These are phyloP conservation scores for Otus sunia DNA, from an alignment of 2,113 vertebrate genomes.

Conservation along the genomic window DNA sequence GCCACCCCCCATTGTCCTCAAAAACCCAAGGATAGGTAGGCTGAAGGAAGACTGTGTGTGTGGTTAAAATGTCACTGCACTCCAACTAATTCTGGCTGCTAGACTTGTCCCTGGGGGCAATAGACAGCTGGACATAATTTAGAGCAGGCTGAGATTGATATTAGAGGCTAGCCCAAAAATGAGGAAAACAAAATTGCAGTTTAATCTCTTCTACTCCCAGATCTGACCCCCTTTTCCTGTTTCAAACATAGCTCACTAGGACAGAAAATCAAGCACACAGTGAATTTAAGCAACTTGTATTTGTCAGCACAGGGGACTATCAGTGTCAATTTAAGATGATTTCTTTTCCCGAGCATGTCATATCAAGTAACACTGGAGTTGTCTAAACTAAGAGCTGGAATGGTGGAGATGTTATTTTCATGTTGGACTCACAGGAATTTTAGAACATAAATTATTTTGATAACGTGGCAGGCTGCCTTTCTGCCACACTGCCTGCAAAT, in stretches of 20 bases:
- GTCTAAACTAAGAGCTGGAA: constrained; percentile 56
- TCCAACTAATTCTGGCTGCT: constrained; percentile 48
- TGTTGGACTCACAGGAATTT: constrained; percentile 59
- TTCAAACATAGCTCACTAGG: not conserved
- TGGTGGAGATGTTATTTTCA: constrained; percentile 53
- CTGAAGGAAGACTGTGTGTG: constrained; percentile 20
- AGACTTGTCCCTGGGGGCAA: constrained; percentile 20
- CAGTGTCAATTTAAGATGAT: constrained; percentile 14
- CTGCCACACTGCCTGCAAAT: constrained; percentile 60
- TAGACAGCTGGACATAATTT: constrained; percentile 60
- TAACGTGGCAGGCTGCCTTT: constrained; percentile 64
- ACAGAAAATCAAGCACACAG: constrained; percentile 5
- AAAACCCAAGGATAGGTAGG: constrained; percentile 31
- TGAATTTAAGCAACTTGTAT: not conserved
- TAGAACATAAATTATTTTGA: constrained; percentile 73
- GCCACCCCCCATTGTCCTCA: not conserved
- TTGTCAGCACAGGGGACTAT: not conserved
- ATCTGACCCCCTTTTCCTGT: constrained; percentile 52
- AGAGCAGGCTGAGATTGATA: constrained; percentile 39
- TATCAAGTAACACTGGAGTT: constrained; percentile 17
- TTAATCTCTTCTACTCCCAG: constrained; percentile 54
- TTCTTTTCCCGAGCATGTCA: not conserved
- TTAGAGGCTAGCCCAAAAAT: not conserved
- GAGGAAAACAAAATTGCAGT: constrained; percentile 51
- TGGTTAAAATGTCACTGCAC: constrained; percentile 56